phyloP scores from a whole-genome alignment of 2,113 vertebrate genomes.

The Vombatus ursinus region DNA sequence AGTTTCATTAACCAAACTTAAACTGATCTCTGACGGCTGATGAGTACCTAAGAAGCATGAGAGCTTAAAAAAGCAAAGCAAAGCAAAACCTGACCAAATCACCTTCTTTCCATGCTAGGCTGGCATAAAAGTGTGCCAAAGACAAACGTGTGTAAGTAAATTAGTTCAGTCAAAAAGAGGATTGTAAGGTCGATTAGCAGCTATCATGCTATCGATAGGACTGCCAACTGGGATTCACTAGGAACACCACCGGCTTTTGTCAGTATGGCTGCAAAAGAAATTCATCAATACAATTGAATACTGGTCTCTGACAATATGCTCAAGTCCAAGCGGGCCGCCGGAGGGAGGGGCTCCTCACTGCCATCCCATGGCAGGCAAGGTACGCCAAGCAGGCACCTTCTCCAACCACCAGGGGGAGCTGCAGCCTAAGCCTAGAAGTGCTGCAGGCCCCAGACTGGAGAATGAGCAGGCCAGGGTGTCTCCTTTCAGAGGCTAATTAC shows the following conservation, averaged over 20 bases:
- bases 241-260: slow-evolving; percentile 16
- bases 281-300: slow-evolving; percentile 20
- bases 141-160: slow-evolving; percentile 13
- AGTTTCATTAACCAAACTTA: slow-evolving; percentile 48
- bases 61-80: too few species aligned
- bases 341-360: neutral
- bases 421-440: slow-evolving; percentile 77
- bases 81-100: too few species aligned
- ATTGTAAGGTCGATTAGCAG: neutral
- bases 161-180: slow-evolving; percentile 27
- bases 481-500: slow-evolving; percentile 76
- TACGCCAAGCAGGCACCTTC: slow-evolving; percentile 47
- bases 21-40: neutral
- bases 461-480: neutral
- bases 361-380: slow-evolving; percentile 29
- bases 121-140: slow-evolving; percentile 18
- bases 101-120: slow-evolving; percentile 39
- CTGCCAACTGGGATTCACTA: neutral
- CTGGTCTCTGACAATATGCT: slow-evolving; percentile 47
- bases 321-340: slow-evolving; percentile 5
- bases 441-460: neutral
- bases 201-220: slow-evolving; percentile 42
- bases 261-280: neutral
- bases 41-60: neutral
- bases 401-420: slow-evolving; percentile 85